phyloP scores from a whole-genome alignment of 2,797 vertebrate species.

The Sebastes jordani region DNA sequence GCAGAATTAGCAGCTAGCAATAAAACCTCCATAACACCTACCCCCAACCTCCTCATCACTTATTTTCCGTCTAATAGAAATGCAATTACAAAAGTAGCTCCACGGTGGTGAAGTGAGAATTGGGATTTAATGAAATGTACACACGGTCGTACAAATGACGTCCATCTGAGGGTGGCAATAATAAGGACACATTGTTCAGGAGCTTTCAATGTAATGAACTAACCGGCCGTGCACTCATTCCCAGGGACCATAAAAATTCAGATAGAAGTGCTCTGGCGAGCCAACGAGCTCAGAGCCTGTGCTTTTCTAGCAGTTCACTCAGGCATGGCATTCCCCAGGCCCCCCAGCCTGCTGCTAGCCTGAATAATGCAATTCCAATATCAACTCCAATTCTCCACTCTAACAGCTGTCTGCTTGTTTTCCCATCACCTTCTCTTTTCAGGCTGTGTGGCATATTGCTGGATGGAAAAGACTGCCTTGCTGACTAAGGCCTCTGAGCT shows the following conservation, averaged over 20 bases:
- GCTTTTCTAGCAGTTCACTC: slow-evolving; percentile 54
- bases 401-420: slow-evolving; percentile 66
- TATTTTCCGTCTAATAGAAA: slow-evolving; percentile 26
- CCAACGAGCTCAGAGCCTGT: slow-evolving; percentile 39
- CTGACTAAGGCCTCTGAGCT: slow-evolving; percentile 36
- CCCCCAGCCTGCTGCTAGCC: slow-evolving; percentile 42
- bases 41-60: not conserved
- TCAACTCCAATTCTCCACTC: slow-evolving; percentile 61
- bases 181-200: slow-evolving; percentile 55
- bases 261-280: slow-evolving; percentile 19
- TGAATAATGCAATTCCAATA: slow-evolving; percentile 80
- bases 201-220: slow-evolving; percentile 66
- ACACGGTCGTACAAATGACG: slow-evolving; percentile 58
- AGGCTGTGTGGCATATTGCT: slow-evolving; percentile 52
- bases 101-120: slow-evolving; percentile 21
- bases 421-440: slow-evolving; percentile 56
- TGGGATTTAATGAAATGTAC: slow-evolving; percentile 67
- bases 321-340: slow-evolving; percentile 46
- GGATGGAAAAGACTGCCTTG: slow-evolving; percentile 38
- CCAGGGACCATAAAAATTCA: slow-evolving; percentile 47
- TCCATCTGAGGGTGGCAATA: slow-evolving; percentile 35
- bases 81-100: slow-evolving; percentile 46
- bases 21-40: not conserved
- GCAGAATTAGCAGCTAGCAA: not conserved
- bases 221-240: slow-evolving; percentile 47